Conservation (phyloP, 2,888 invertebrate genomes). For the Gastrophysa polygoni region DNA sequence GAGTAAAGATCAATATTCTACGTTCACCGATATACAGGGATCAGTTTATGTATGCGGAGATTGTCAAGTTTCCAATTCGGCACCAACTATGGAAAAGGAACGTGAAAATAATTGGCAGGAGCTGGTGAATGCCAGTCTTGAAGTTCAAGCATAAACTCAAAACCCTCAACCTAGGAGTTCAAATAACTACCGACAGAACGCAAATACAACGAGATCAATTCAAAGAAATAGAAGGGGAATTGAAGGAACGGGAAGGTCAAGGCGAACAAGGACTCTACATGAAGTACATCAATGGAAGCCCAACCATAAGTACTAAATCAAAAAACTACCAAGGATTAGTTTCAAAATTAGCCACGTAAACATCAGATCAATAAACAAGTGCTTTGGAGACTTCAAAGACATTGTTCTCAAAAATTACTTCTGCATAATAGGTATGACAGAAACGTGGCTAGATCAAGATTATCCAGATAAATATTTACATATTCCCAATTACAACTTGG, state of each 20-base stretch:
- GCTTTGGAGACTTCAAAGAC: slow-evolving; percentile 11
- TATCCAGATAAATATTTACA: no score
- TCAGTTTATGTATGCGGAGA: slow-evolving; percentile 3
- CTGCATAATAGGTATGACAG: slow-evolving; percentile 7
- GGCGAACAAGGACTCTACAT: slow-evolving; percentile 11
- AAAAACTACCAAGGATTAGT: slow-evolving; percentile 11
- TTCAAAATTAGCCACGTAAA: slow-evolving; percentile 17
- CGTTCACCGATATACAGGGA: slow-evolving; percentile 2
- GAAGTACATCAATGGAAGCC: slow-evolving; percentile 12
- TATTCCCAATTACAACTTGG: no score
- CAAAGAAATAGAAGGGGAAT: slow-evolving; percentile 8
- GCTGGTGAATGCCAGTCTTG: neutral
- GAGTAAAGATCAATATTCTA: slow-evolving; percentile 1
- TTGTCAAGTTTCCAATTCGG: neutral
- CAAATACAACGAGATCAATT: slow-evolving; percentile 4
- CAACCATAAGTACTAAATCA: slow-evolving; percentile 8
- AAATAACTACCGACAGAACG: slow-evolving; percentile 16
- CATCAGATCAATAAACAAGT: slow-evolving; percentile 14
- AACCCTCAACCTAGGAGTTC: slow-evolving; percentile 5
- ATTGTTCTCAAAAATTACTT: slow-evolving; percentile 4
- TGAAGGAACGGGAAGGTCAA: slow-evolving; percentile 10
- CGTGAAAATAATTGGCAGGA: slow-evolving; percentile 2
- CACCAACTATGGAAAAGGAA: neutral
- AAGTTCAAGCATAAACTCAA: slow-evolving; percentile 9
- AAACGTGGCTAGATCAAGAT: slow-evolving; percentile 18